Evolutionary conservation across 1,140 invertebrate species (phyloP).

Genomic region (Ceratosolen solmsi): DNA sequence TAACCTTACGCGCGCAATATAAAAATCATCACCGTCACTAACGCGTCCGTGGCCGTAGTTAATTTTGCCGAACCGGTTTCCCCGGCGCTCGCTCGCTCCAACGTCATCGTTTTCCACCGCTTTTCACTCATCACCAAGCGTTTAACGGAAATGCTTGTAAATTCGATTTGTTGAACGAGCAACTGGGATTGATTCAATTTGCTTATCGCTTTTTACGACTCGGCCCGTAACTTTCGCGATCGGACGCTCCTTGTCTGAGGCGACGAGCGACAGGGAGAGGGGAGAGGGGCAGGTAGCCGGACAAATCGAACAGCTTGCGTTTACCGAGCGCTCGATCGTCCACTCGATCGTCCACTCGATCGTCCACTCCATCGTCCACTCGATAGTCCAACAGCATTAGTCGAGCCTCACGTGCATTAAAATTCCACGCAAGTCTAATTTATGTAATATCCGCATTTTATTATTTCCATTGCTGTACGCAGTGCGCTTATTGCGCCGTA

Average conservation of each 20-base stretch:
- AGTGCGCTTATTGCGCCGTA: neutral
- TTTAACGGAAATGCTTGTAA: neutral
- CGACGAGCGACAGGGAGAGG: too few species aligned
- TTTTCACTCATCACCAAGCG: neutral
- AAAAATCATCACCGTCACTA: neutral
- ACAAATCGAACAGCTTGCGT: too few species aligned
- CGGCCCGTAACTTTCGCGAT: neutral
- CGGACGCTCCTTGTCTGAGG: neutral
- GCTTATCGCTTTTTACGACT: constrained; percentile 26
- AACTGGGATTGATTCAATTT: constrained; percentile 26
- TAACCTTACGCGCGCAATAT: too few species aligned
- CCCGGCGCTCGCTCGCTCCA: neutral
- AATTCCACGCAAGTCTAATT: constrained; percentile 57
- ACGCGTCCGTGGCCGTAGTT: neutral
- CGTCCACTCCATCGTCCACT: neutral
- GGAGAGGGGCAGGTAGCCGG: neutral
- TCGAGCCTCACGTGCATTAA: too few species aligned
- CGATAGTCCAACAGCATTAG: neutral
- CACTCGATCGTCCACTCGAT: neutral
- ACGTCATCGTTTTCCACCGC: neutral
- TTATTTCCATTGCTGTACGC: constrained; percentile 19
- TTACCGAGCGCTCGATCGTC: neutral
- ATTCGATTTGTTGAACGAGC: neutral
- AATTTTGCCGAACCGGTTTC: neutral
- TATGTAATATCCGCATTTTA: constrained; percentile 28